These are phyloP conservation scores for Sebastes aleutianus DNA, from an alignment of 2,797 vertebrate genomes.

Conservation along the genomic window DNA sequence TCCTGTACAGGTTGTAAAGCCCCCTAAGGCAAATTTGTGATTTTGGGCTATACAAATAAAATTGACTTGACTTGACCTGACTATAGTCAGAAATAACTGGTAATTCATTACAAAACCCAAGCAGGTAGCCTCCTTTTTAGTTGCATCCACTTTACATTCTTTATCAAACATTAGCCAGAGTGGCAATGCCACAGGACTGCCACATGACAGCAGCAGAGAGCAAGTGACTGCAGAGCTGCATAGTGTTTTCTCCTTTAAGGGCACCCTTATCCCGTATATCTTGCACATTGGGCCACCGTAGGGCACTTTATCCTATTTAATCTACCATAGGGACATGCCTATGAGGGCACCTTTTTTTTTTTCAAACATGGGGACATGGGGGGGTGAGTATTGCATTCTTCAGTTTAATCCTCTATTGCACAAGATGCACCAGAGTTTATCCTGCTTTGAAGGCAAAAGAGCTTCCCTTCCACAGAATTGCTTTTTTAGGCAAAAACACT, in stretches of 20 bases:
- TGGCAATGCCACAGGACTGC: background rate
- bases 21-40: too few species aligned
- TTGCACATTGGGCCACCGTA: background rate
- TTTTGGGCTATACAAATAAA: too few species aligned
- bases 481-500: background rate
- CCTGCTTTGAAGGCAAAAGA: background rate
- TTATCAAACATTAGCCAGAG: background rate
- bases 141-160: background rate
- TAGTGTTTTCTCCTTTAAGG: background rate
- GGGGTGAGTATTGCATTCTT: too few species aligned
- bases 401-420: background rate
- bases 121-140: background rate
- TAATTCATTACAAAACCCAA: background rate
- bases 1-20: too few species aligned
- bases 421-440: background rate
- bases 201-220: conserved; percentile 44
- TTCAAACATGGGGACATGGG: too few species aligned
- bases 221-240: background rate
- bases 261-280: background rate
- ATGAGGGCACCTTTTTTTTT: background rate
- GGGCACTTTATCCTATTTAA: background rate
- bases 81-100: background rate
- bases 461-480: too few species aligned
- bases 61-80: too few species aligned
- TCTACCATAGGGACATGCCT: background rate